Percentiles rank a stretch among this genome's conserved stretches.
Conservation (phyloP, 2,797 vertebrate species). For the Coluber constrictor region DNA sequence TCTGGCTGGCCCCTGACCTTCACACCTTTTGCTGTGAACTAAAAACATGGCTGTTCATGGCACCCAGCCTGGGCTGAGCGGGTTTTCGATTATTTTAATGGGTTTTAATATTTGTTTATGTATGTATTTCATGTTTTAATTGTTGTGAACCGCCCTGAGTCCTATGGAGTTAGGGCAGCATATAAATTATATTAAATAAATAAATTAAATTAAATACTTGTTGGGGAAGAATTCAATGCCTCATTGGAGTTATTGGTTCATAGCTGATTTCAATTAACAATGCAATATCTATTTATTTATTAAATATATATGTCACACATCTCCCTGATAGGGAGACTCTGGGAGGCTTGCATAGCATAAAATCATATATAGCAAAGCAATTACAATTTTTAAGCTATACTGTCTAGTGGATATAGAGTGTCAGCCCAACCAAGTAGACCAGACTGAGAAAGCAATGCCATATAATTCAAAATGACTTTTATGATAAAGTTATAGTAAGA, state of each 20-base stretch:
- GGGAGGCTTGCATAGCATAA: neutral
- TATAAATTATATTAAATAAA: too few species aligned
- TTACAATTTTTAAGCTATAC: neutral
- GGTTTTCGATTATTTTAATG: too few species aligned
- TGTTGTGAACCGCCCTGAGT: too few species aligned
- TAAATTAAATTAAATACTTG: neutral
- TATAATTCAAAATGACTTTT: neutral
- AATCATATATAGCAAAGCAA: neutral
- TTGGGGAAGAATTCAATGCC: neutral
- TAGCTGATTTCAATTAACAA: neutral
- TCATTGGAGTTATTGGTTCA: neutral
- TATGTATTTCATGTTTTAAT: too few species aligned
- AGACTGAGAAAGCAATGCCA: neutral
- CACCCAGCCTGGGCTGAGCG: too few species aligned
- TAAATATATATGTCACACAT: neutral
- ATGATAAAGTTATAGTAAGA: neutral
- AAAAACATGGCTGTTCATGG: too few species aligned
- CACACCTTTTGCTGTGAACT: too few species aligned
- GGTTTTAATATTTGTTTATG: too few species aligned
- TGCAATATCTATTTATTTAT: neutral
- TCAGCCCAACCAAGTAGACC: neutral
- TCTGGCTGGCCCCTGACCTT: too few species aligned
- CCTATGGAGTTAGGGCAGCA: too few species aligned
- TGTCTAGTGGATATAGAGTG: neutral
- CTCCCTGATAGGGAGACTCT: neutral